Evolutionary conservation across 2,113 vertebrate species (phyloP).

Genomic region (Psilopsiagon aymara): DNA sequence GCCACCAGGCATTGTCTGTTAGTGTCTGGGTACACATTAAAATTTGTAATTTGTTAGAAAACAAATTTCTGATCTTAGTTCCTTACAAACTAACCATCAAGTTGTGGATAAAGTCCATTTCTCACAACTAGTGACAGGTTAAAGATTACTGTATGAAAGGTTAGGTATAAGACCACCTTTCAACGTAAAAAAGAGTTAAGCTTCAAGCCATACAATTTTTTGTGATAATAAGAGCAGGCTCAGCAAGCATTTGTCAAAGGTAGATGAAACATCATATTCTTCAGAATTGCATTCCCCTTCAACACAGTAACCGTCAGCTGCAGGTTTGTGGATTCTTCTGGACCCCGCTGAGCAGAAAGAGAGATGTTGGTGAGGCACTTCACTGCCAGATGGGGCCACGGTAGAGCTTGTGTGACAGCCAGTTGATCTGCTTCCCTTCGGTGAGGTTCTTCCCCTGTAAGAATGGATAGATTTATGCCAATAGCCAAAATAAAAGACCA

Average conservation of each 20-base stretch:
- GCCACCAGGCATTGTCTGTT: not conserved
- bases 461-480: not conserved
- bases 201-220: not conserved
- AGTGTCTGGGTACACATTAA: not conserved
- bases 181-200: not conserved
- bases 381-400: not conserved
- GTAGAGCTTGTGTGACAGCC: not conserved
- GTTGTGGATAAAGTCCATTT: not conserved
- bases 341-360: not conserved
- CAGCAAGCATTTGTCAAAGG: not conserved
- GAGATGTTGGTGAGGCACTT: not conserved
- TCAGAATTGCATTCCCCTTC: not conserved
- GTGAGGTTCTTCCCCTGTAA: not conserved
- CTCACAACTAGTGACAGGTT: not conserved
- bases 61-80: not conserved
- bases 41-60: not conserved
- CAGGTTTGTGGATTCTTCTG: not conserved
- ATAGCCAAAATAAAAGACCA: not conserved
- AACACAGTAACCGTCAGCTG: not conserved
- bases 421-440: not conserved
- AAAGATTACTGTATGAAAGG: not conserved
- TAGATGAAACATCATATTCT: not conserved
- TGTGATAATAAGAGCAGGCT: not conserved
- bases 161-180: not conserved
- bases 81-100: not conserved